phyloP scores from a whole-genome alignment of 2,888 invertebrate species.

The Myopa tessellatipennis region DNA sequence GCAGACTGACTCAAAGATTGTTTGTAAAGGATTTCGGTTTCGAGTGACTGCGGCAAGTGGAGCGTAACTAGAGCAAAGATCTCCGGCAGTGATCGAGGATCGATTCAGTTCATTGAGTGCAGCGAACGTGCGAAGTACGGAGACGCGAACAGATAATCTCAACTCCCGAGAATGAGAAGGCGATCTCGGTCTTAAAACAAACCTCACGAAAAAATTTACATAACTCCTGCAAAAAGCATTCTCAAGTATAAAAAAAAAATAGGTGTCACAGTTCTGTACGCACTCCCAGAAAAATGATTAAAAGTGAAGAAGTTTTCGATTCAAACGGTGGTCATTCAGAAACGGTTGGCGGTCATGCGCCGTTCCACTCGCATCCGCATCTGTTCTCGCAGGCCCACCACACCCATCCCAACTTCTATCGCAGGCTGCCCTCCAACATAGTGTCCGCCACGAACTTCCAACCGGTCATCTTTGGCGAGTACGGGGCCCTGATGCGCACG shows the following conservation, averaged over 20 bases:
- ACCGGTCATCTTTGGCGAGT: constrained; percentile 50
- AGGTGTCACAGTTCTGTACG: not conserved
- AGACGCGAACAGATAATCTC: constrained; percentile 24
- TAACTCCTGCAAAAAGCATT: not conserved
- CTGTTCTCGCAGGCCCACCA: constrained; percentile 46
- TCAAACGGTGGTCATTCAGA: constrained; percentile 48
- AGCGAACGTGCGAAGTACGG: constrained; percentile 56
- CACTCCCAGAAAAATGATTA: constrained; percentile 56
- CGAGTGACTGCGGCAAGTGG: constrained; percentile 45
- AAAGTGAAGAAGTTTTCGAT: constrained; percentile 64
- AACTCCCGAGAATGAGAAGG: no score
- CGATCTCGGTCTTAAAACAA: not conserved
- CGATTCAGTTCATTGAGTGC: constrained; percentile 56
- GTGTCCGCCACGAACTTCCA: constrained; percentile 59
- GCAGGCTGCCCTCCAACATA: constrained; percentile 56
- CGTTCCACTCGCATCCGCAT: constrained; percentile 48
- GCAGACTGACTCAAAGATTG: constrained; percentile 36
- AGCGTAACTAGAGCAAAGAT: constrained; percentile 51
- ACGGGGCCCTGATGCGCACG: constrained; percentile 50
- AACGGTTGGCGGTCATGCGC: constrained; percentile 40
- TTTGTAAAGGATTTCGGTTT: constrained; percentile 49
- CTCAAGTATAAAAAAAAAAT: constrained; percentile 2
- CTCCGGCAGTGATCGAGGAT: constrained; percentile 27
- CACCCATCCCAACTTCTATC: constrained; percentile 54
- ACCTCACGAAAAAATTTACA: constrained; percentile 21